A percentile compares a stretch with the other conserved stretches of the same genome.
phyloP scores from a whole-genome alignment of 2,797 vertebrate genomes.

The Allobates femoralis region DNA sequence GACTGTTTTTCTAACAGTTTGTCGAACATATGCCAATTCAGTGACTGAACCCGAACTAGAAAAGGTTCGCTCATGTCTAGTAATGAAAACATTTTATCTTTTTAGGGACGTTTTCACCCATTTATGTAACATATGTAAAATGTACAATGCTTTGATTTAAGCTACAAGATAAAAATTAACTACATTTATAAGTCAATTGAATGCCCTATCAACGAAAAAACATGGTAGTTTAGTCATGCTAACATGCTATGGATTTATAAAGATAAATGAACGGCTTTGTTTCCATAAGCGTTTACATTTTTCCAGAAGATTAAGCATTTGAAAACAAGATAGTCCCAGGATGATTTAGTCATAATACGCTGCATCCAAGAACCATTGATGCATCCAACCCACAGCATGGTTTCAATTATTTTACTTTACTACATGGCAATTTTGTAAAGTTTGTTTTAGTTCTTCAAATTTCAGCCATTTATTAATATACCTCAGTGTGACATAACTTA shows the following conservation, averaged over 20 bases:
- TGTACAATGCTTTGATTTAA: background rate
- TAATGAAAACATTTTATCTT: too few relatives aligned
- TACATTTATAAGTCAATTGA: slow-evolving; percentile 70
- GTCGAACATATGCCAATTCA: too few relatives aligned
- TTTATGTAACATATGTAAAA: background rate
- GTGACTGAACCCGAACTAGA: too few relatives aligned
- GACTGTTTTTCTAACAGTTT: too few relatives aligned
- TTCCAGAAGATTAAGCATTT: slow-evolving; percentile 70
- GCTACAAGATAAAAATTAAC: background rate
- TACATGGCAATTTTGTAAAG: slow-evolving; percentile 65
- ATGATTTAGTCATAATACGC: slow-evolving; percentile 70
- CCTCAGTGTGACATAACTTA: background rate
- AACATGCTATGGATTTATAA: slow-evolving; percentile 70
- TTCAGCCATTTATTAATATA: background rate
- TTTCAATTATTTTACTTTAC: slow-evolving; percentile 65
- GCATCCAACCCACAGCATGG: slow-evolving; percentile 66
- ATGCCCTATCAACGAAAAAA: slow-evolving; percentile 70
- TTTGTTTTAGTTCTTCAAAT: slow-evolving; percentile 62
- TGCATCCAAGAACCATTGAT: slow-evolving; percentile 72
- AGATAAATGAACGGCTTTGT: slow-evolving; percentile 71
- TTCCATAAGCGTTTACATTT: slow-evolving; percentile 69
- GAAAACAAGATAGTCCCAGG: slow-evolving; percentile 70
- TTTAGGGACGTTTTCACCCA: background rate
- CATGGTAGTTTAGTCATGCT: slow-evolving; percentile 71
- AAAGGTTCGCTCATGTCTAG: too few relatives aligned